A percentile compares a stretch with the other conserved stretches of the same genome.
phyloP scores from a whole-genome alignment of 2,113 vertebrate species.

The Dipodomys stephensi region DNA sequence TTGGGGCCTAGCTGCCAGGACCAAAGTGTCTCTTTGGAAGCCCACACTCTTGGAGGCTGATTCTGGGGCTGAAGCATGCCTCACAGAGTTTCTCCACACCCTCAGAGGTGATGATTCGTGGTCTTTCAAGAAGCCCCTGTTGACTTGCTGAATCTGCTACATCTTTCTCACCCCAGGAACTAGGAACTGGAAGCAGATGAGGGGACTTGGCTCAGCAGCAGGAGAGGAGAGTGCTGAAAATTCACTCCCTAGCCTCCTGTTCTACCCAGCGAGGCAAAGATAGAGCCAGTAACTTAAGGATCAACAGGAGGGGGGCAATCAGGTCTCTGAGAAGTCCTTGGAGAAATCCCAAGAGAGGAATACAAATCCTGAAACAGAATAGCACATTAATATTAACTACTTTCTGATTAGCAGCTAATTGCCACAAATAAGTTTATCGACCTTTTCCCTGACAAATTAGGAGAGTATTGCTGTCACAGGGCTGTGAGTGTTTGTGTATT shows the following conservation, averaged over 20 bases:
- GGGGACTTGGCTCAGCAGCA: not conserved
- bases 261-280: not conserved
- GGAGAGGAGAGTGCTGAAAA: not conserved
- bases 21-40: not conserved
- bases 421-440: conserved; percentile 42
- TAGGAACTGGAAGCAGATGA: not conserved
- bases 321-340: conserved; percentile 26
- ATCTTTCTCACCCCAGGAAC: not conserved
- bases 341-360: conserved; percentile 42
- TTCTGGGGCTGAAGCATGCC: not conserved
- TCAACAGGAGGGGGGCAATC: not conserved
- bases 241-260: not conserved
- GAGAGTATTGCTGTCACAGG: not conserved
- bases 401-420: conserved; percentile 68
- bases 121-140: not conserved
- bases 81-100: not conserved
- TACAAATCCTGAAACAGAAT: not conserved
- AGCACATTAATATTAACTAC: conserved; percentile 59
- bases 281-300: not conserved
- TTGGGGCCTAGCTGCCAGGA: not conserved
- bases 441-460: conserved; percentile 47
- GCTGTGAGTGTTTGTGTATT: not conserved
- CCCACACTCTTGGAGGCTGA: not conserved
- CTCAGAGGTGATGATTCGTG: not conserved
- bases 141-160: not conserved